Base-by-base conservation (phyloP, 2,888 invertebrate genomes). In the Thereva unica region DNA sequence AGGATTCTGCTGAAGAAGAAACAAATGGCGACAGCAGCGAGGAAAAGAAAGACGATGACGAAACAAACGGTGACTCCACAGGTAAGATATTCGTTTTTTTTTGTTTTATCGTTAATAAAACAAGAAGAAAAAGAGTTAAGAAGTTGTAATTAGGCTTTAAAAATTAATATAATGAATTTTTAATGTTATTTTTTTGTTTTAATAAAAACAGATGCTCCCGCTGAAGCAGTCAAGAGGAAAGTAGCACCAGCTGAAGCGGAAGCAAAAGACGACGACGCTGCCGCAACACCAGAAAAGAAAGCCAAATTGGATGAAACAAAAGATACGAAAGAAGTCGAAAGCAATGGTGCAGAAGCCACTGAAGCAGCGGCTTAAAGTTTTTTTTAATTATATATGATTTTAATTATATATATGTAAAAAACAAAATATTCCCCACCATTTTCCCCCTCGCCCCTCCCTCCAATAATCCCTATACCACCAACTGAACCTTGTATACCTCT, bases 161-260 rank as follows among this genome's bases (percentile, higher is more conserved):
- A n/a, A 4, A 35, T 5, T 4, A 5, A 35, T 41, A 12, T 12
- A 52, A 64, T 52, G 12, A 44, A 9, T 12, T 37, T 23, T 54
- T 7, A 23, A 23, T 47, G n/a, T 49, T 59, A 49, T 59, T 49
- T 9, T 9, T 57, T 35, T 12, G 8, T 8, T 5, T 12, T 23
- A n/a, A n/a, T 50, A 45, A 37, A 71, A 69, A 72, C n/a, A 71
- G 77, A 78, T 69, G 78, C 80, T 69, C 76, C 77, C 71, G 76
- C 77, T 71, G 80, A 80, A 72, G 77, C 80, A 42, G 80, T 80
- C 5, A 80, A 80, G 74, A 78, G 80, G 75, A 80, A 80, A 80
- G 78, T 78, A 44, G 75, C 75, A 54, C 78, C 76, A 55, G 71
- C 71, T 12, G 73, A 75, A 64, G 73, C 72, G 68, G 78, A 78